Evolutionary conservation across 2,113 vertebrate species (phyloP), one percentile per base, ranked within the genome.

Genomic region (Passer montanus): DNA sequence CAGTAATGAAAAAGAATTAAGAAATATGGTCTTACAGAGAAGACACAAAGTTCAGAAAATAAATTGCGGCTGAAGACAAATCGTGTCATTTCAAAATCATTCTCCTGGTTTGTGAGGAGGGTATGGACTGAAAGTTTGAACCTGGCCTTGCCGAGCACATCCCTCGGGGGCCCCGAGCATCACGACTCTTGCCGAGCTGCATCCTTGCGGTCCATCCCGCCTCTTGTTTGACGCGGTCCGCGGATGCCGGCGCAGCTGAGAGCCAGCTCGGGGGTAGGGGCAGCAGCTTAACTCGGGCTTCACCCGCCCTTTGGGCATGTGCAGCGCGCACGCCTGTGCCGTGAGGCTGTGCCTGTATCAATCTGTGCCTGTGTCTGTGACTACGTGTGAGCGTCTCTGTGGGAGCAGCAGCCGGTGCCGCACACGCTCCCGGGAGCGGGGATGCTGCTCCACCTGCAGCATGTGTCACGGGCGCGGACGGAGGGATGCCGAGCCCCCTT

Each of bases 341-440:
- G 28, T 33, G 26, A 1, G 72, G 17, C 50, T 13, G 50, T 13
- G 22, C 9, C 46, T 1, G 15, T 21, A 15, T 19, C 52, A 11
- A 11, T 8, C 44, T 2, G 73, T 13, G 53, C 21, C 50, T 4
- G 33, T 24, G 20, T 9, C 19, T 13, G 27, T 31, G 39, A 2
- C 59, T 18, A 2, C 5, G 22, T 1, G 19, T 0, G 39, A 2
- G 26, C 0, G 47, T 3, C 15, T 2, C 41, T 3, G 27, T 2
- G 58, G 10, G 8, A 67, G 46, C 53, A 16, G 20, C 83, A 39
- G 43, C 20, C 30, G 37, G 16, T 2, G 53, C 83, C 4, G 75
- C 91, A 74, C 80, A 18, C 4, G 86, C 84, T 27, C 74, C 2
- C 60, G 6, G 84, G 69, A 46, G 84, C 41, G 76, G 21, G 15